phyloP scores from a whole-genome alignment of 1,140 invertebrate species.

The Pararge aegeria region DNA sequence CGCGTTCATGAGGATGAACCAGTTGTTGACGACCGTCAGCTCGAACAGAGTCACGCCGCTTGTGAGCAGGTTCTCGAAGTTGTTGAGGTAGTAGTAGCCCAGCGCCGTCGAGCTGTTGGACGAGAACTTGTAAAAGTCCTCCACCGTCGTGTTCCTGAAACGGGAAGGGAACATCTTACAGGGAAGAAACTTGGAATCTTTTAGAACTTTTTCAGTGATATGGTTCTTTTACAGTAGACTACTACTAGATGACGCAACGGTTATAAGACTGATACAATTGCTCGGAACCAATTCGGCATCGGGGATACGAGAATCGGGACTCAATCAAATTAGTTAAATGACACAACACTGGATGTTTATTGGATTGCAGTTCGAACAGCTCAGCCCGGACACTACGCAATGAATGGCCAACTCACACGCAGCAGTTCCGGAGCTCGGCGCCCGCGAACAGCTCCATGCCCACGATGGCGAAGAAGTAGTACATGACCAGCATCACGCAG shows the following conservation, averaged over 20 bases:
- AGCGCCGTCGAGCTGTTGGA: constrained; percentile 82
- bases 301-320: no score
- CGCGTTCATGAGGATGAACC: constrained; percentile 96
- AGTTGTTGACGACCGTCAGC: constrained; percentile 94
- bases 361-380: no score
- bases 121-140: constrained; percentile 90
- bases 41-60: constrained; percentile 93
- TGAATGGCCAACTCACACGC: constrained; percentile 92
- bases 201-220: no score
- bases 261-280: no score
- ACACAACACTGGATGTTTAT: no score
- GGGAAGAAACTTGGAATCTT: no score
- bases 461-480: constrained; percentile 95
- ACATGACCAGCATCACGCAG: constrained; percentile 91
- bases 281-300: no score
- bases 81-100: constrained; percentile 94
- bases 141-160: constrained; percentile 89
- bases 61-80: constrained; percentile 88
- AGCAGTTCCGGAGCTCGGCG: constrained; percentile 90
- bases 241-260: no score
- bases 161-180: background rate
- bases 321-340: no score
- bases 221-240: no score
- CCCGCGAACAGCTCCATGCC: constrained; percentile 94
- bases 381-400: no score